These are phyloP conservation scores for Zaprionus africanus DNA, from an alignment of 1,140 invertebrate genomes.

Conservation along the genomic window DNA sequence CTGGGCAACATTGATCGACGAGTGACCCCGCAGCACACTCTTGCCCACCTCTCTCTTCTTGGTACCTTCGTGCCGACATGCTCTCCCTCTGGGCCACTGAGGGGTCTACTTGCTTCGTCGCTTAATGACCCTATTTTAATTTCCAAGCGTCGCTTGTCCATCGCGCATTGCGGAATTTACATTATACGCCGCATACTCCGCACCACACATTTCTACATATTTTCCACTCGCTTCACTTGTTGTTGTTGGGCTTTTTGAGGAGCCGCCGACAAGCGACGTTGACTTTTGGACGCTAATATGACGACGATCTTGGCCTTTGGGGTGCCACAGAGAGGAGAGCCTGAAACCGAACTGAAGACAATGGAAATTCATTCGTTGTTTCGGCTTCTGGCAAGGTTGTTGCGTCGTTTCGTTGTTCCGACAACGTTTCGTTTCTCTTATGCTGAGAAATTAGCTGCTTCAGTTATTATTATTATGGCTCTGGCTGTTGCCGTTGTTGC, in stretches of 20 bases:
- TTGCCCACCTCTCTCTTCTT: slow-evolving; percentile 4
- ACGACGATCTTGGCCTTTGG: slow-evolving; percentile 80
- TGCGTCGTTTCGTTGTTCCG: slow-evolving; percentile 1
- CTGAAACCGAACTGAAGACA: slow-evolving; percentile 63
- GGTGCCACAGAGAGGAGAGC: slow-evolving; percentile 53
- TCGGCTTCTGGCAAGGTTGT: slow-evolving; percentile 73
- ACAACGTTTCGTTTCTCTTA: slow-evolving; percentile 33
- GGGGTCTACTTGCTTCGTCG: slow-evolving; percentile 31
- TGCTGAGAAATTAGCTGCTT: slow-evolving; percentile 79
- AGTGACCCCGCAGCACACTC: background rate
- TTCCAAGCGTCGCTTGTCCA: slow-evolving; percentile 80
- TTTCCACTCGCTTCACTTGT: slow-evolving; percentile 22
- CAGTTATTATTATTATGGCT: slow-evolving; percentile 75
- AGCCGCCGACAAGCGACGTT: slow-evolving; percentile 72
- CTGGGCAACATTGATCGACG: slow-evolving; percentile 1
- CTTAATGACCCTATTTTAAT: slow-evolving; percentile 82
- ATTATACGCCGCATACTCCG: slow-evolving; percentile 64
- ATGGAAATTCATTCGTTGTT: slow-evolving; percentile 76
- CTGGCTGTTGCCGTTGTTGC: slow-evolving; percentile 18
- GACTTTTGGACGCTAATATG: slow-evolving; percentile 81
- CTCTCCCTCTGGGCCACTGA: slow-evolving; percentile 13
- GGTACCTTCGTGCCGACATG: slow-evolving; percentile 5
- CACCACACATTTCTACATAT: slow-evolving; percentile 44
- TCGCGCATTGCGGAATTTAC: slow-evolving; percentile 81
- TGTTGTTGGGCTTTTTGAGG: slow-evolving; percentile 66